These are phyloP conservation scores for Montipora efflorescens DNA, from an alignment of 64 coral and sea anemone genomes.

Conservation along the genomic window DNA sequence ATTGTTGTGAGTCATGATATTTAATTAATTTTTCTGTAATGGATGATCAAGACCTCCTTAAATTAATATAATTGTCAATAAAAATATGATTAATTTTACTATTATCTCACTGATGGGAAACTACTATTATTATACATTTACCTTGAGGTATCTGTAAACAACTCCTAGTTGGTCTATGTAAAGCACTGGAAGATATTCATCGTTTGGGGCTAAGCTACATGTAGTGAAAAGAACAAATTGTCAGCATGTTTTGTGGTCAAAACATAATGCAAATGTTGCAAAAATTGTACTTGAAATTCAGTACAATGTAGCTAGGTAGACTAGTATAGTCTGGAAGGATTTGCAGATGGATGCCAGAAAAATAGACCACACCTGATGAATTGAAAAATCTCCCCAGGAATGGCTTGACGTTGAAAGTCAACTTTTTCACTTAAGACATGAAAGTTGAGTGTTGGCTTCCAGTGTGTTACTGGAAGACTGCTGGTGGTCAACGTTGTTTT, in stretches of 20 bases:
- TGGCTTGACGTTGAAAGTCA: constrained; percentile 84
- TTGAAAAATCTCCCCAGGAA: constrained; percentile 86
- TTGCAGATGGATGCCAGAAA: background rate
- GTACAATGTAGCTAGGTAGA: too few relatives aligned
- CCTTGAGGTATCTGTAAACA: constrained; percentile 85
- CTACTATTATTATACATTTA: background rate
- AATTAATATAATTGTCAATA: too few relatives aligned
- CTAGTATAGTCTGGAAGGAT: too few relatives aligned
- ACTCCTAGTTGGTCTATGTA: constrained; percentile 89
- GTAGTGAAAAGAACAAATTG: background rate
- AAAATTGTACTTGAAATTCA: too few relatives aligned
- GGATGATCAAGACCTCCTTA: too few relatives aligned
- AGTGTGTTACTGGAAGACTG: constrained; percentile 85
- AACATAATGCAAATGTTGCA: too few relatives aligned
- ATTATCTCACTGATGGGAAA: too few relatives aligned
- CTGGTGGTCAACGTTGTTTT: background rate
- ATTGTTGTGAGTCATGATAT: too few relatives aligned
- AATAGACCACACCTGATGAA: constrained; percentile 77
- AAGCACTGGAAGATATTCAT: constrained; percentile 74
- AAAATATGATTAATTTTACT: too few relatives aligned
- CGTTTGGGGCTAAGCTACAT: constrained; percentile 58
- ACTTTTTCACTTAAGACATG: constrained; percentile 88
- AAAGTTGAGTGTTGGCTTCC: constrained; percentile 90
- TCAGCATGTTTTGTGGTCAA: too few relatives aligned
- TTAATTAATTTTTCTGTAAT: too few relatives aligned